A percentile compares a stretch with the other conserved stretches of the same genome.
Conservation (phyloP, 2,888 invertebrate genomes). For the Philopedon plagiatum region DNA sequence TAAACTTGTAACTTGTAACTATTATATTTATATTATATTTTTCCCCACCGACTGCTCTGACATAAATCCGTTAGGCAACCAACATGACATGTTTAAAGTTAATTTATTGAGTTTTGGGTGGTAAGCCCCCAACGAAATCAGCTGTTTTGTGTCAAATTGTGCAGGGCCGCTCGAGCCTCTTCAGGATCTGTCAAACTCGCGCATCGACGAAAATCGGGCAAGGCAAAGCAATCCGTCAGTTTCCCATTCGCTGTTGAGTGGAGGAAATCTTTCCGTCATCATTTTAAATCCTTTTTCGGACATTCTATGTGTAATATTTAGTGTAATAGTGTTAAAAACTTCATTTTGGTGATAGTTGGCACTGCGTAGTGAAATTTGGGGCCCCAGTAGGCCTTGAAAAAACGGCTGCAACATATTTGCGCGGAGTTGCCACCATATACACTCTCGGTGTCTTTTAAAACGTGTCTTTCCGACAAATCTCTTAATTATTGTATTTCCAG, state of each 20-base stretch:
- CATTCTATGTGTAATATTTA: conserved; percentile 20
- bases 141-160: conserved; percentile 32
- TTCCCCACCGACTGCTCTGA: too few relatives aligned
- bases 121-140: conserved; percentile 7
- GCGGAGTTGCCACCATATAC: conserved; percentile 33
- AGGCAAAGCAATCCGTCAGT: conserved; percentile 40
- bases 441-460: conserved; percentile 12
- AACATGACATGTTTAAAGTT: background rate
- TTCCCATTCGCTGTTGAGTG: conserved; percentile 28
- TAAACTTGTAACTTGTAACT: too few relatives aligned
- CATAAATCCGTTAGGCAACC: background rate
- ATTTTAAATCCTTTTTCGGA: conserved; percentile 7
- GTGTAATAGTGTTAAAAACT: conserved; percentile 9
- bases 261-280: conserved; percentile 12
- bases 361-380: conserved; percentile 22
- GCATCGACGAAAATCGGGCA: conserved; percentile 44
- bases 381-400: conserved; percentile 35
- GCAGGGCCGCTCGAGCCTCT: conserved; percentile 17
- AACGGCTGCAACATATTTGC: conserved; percentile 38
- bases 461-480: conserved; percentile 4
- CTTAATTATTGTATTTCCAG: conserved; percentile 7
- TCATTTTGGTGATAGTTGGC: background rate
- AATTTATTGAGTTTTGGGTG: background rate
- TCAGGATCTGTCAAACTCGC: conserved; percentile 36
- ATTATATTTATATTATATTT: too few relatives aligned